Percentiles rank a stretch among this genome's conserved stretches.
phyloP scores from a whole-genome alignment of 1,140 invertebrate species.

The Oncopodura yosiiana region DNA sequence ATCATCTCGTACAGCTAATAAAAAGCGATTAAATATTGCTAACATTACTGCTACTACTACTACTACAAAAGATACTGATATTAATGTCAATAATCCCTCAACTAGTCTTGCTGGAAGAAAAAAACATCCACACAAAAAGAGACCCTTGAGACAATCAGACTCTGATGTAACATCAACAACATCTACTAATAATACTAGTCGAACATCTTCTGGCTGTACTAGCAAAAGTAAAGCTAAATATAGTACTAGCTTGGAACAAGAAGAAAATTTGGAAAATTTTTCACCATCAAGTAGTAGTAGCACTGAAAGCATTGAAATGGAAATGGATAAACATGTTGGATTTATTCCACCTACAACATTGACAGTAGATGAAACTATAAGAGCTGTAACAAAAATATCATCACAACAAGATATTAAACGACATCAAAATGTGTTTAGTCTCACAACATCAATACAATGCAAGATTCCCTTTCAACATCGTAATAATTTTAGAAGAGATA shows the following conservation, averaged over 20 bases:
- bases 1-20: too few species aligned
- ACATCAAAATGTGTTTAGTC: background rate
- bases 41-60: background rate
- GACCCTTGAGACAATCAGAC: too few species aligned
- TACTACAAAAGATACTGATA: background rate
- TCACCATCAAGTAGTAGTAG: background rate
- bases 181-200: background rate
- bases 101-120: background rate
- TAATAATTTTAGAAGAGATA: constrained; percentile 16
- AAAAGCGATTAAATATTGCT: too few species aligned
- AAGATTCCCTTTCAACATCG: constrained; percentile 21
- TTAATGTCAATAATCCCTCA: background rate
- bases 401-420: background rate
- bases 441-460: background rate
- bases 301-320: background rate
- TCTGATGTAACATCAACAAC: too few species aligned
- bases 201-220: background rate
- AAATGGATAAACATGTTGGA: background rate
- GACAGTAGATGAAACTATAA: background rate
- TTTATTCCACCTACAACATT: background rate
- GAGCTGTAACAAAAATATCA: background rate
- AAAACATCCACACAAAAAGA: too few species aligned
- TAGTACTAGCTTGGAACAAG: background rate
- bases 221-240: background rate
- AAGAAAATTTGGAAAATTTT: constrained; percentile 18